phyloP scores from a whole-genome alignment of 2,797 vertebrate genomes.

The Darevskia mixta region DNA sequence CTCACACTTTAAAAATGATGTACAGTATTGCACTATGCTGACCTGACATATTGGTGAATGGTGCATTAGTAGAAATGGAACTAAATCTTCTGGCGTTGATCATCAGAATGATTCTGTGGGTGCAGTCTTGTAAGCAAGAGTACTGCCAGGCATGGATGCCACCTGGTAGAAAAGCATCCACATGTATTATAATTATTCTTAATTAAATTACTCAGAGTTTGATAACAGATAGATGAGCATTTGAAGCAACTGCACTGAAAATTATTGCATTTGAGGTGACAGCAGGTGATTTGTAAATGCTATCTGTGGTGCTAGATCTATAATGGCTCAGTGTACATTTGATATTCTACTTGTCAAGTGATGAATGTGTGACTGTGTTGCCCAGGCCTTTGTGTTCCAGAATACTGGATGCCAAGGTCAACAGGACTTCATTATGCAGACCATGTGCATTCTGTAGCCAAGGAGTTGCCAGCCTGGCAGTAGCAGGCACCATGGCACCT shows the following conservation, averaged over 20 bases:
- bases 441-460: too few relatives aligned
- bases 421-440: too few relatives aligned
- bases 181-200: too few relatives aligned
- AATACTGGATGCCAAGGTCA: background rate
- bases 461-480: too few relatives aligned
- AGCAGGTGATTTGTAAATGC: background rate
- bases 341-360: background rate
- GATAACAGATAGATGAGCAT: background rate
- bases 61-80: background rate
- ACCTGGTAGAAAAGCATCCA: background rate
- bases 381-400: background rate
- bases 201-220: background rate
- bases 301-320: background rate
- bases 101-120: background rate
- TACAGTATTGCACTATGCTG: background rate
- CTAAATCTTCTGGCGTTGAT: too few relatives aligned
- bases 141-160: background rate
- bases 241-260: background rate
- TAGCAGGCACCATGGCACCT: too few relatives aligned
- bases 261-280: background rate
- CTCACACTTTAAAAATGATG: background rate
- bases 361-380: background rate
- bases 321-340: background rate
- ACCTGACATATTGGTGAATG: background rate
- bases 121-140: background rate